Percentiles rank a stretch among this genome's conserved stretches.
These are phyloP conservation scores for Perognathus longimembris DNA, from an alignment of 2,113 vertebrate genomes.

Conservation along the genomic window DNA sequence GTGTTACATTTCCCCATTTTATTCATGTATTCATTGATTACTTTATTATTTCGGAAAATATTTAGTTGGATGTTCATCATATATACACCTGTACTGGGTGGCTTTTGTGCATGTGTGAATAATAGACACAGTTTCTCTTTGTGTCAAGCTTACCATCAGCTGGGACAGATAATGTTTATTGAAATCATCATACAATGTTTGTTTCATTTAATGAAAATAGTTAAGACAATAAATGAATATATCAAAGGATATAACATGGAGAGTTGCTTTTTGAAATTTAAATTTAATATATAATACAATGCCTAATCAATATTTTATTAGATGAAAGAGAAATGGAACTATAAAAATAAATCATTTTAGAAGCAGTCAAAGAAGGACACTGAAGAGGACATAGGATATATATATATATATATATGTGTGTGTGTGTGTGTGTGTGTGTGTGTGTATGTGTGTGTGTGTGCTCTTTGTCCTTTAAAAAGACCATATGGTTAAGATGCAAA, in stretches of 20 bases:
- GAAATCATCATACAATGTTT: neutral
- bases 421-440: too few species aligned
- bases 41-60: neutral
- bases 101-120: neutral
- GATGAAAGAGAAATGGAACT: too few species aligned
- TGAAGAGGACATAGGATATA: too few species aligned
- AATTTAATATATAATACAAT: neutral
- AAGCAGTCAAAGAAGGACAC: rapidly evolving
- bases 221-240: neutral
- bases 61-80: neutral
- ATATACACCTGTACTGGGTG: neutral
- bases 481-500: too few species aligned
- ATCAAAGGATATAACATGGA: neutral
- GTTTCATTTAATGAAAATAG: neutral
- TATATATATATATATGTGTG: too few species aligned
- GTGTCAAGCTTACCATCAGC: neutral
- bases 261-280: neutral
- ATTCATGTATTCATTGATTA: neutral
- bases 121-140: neutral
- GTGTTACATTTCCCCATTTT: neutral
- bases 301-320: neutral
- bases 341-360: neutral
- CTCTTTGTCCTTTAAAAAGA: neutral
- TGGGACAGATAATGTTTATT: neutral
- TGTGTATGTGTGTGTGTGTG: too few species aligned